A percentile compares a stretch with the other conserved stretches of the same genome.
phyloP scores from a whole-genome alignment of 2,113 vertebrate genomes.

The Urocynchramus pylzowi region DNA sequence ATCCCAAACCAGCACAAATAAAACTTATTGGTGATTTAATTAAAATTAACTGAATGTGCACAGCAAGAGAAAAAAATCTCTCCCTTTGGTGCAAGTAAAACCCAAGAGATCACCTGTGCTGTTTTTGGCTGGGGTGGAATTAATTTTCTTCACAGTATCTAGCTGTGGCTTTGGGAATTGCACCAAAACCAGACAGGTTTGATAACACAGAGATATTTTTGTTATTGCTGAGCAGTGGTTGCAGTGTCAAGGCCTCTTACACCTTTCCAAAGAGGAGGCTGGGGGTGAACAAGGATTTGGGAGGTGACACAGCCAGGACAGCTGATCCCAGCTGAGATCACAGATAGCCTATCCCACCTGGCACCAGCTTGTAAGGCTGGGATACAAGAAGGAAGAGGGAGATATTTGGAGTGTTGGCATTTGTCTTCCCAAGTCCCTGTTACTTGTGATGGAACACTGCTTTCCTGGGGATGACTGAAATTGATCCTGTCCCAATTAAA shows the following conservation, averaged over 20 bases:
- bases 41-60: not conserved
- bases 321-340: not conserved
- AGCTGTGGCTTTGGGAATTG: not conserved
- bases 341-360: not conserved
- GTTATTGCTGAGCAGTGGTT: not conserved
- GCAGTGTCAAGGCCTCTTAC: not conserved
- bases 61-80: not conserved
- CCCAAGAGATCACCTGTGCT: not conserved
- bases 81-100: not conserved
- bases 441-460: not conserved
- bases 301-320: not conserved
- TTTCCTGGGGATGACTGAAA: not conserved
- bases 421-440: not conserved
- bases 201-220: not conserved
- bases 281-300: not conserved
- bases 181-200: not conserved
- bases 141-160: not conserved
- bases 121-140: not conserved
- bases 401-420: not conserved
- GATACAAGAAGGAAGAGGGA: not conserved
- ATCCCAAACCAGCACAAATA: not conserved
- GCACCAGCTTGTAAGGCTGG: not conserved
- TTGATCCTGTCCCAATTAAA: not conserved
- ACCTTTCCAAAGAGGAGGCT: not conserved
- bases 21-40: not conserved